Evolutionary conservation across 2,888 invertebrate genomes (phyloP), one percentile per base, ranked within the genome.

Genomic region (Tenthredo livida): DNA sequence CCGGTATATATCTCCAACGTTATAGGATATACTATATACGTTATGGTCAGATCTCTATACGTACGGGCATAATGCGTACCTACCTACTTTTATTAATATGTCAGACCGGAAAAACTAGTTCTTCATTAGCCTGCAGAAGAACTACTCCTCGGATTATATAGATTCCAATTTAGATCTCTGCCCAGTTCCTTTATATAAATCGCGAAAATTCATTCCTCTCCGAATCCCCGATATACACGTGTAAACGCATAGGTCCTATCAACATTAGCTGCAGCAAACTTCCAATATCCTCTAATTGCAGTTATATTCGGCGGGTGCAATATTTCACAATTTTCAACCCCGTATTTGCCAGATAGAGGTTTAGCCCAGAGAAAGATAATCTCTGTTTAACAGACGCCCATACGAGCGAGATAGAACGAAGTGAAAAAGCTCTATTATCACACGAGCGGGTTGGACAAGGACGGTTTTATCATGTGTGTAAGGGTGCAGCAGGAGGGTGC

Each of bases 301-400:
- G 77, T 77, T 50, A 77, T 50, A 33, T 33, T 50, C 33, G 47
- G 12, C 0, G 5, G 67, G 67, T n/a, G n/a, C 10, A 40, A 83
- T 83, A 83, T 83, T 67, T 83, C 83, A 83, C 47, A 65, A 83
- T 83, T 83, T 83, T 67, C 47, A 70, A 37, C 61, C 58, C 80
- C 78, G 9, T 1, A 17, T 17, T 15, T 75, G 21, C 47, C 37
- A 54, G 6, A 17, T 37, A 12, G 21, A 54, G 47, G 47, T 5
- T 50, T 25, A 61, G n/a, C 50, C 17, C 15, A 61, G 84, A 83
- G 72, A 82, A 75, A 86, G 87, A 88, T 88, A 87, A 89, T 88
- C 88, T 87, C 67, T 83, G 67, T 87, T 86, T 86, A 88, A 87
- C 86, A 82, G 84, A 78, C 61, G 82, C 84, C 82, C 37, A n/a